Evolutionary conservation across 2,113 vertebrate species (phyloP), one percentile per base, ranked within the genome.

Genomic region (Melanotaenia duboulayi): DNA sequence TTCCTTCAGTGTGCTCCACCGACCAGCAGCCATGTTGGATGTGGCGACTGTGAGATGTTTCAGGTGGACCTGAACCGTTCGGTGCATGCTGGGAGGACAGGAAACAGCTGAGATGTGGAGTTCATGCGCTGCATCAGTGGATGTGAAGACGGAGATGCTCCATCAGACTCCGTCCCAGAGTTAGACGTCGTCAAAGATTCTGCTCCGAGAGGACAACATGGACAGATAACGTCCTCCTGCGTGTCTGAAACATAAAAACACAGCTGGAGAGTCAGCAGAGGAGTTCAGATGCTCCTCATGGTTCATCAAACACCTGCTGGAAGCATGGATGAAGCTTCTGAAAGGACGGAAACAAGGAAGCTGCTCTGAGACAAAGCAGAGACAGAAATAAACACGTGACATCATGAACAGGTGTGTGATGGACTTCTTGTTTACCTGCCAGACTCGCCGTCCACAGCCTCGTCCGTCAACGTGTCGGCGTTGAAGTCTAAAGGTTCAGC

Each of bases 131-230:
- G 73, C 54, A 39, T 49, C 51, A 73, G 56, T 10, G 63, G 50
- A 69, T 4, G 23, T 70, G 78, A 52, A 56, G 70, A 40, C 69
- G 9, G 52, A 14, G 50, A 63, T 8, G 24, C 22, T 54, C 40
- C 66, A 24, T 40, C 20, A 44, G 11, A 0, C 4, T 28, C 54
- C 48, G 23, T 16, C 13, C 11, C 48, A 11, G 7, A 7, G 3
- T 89, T 80, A 99, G 57, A 98, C 95, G 80, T 98, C 97, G 83
- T 99, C 97, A 86, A 99, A 98, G 90, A 98, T 97, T 87, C 93
- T 88, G 79, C 94, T 97, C 76, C 93, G 94, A 80, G 97, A 99
- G 81, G 93, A 93, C 0, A 93, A 94, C 93, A 99, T 99, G 25
- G 97, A 99, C 67, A 98, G 90, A 44, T 99, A 99, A 23, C 97